phyloP scores from a whole-genome alignment of 2,797 vertebrate genomes.

The Threskiornis aethiopicus region DNA sequence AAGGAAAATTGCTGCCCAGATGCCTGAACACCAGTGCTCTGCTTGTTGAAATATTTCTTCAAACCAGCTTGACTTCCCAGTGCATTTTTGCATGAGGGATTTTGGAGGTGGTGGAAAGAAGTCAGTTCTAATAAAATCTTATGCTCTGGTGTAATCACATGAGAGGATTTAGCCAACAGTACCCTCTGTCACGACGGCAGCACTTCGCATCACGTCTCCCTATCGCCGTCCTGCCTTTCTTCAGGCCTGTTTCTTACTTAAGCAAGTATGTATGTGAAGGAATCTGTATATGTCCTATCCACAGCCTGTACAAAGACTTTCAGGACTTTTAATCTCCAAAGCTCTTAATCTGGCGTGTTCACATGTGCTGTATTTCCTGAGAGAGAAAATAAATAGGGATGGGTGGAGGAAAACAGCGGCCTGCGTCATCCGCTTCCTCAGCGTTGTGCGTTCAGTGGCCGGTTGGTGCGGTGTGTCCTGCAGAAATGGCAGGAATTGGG shows the following conservation, averaged over 20 bases:
- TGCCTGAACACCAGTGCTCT: not conserved
- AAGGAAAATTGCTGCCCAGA: conserved; percentile 5
- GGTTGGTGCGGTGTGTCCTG: not conserved
- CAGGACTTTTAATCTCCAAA: not conserved
- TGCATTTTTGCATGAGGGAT: not conserved
- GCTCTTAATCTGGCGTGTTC: not conserved
- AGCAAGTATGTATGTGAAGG: too few species aligned
- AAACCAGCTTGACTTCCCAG: not conserved
- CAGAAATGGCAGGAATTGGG: not conserved
- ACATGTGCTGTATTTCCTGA: conserved; percentile 27
- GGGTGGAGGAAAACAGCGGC: not conserved
- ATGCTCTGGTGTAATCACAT: not conserved
- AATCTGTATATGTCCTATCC: not conserved
- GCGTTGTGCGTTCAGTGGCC: accelerated
- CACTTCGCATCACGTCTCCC: not conserved
- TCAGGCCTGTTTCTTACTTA: not conserved
- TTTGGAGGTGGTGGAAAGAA: not conserved
- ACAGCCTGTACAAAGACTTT: not conserved
- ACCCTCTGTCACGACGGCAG: not conserved
- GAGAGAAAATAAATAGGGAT: not conserved
- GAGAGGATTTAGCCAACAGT: not conserved
- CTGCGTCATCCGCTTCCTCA: not conserved
- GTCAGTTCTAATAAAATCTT: not conserved
- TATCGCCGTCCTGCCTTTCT: not conserved
- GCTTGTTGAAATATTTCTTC: conserved; percentile 37